Conservation (phyloP, 2,797 vertebrate species). For the Leucoraja ocellata region DNA sequence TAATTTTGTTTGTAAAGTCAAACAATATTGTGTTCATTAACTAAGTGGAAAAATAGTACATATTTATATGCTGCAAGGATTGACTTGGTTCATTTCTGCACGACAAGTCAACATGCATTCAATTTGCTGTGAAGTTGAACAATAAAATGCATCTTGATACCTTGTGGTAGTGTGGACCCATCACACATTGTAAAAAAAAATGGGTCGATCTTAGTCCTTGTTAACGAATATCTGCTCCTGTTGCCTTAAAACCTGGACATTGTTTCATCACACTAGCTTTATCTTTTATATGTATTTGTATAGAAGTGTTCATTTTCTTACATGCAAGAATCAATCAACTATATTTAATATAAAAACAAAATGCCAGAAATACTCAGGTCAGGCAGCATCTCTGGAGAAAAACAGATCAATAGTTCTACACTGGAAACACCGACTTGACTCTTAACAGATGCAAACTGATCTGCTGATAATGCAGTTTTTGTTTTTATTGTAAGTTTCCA, state of each 20-base stretch:
- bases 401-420: too few species aligned
- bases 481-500: too few species aligned
- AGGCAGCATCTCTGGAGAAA: too few species aligned
- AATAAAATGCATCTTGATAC: background rate
- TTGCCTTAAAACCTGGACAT: conserved; percentile 29
- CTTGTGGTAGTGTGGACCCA: background rate
- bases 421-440: too few species aligned
- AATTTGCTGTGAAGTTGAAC: background rate
- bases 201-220: background rate
- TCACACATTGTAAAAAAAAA: background rate
- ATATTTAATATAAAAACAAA: background rate
- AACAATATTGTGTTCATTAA: background rate
- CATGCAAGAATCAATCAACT: conserved; percentile 6
- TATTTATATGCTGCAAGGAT: background rate
- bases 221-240: background rate
- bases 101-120: background rate
- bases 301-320: conserved; percentile 1
- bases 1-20: background rate
- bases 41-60: background rate
- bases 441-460: too few species aligned
- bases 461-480: too few species aligned
- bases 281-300: conserved; percentile 3
- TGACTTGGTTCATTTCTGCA: background rate
- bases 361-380: too few species aligned
- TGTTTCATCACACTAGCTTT: background rate